Base-by-base conservation (phyloP, 2,113 vertebrate species). In the Calyptomena viridis region DNA sequence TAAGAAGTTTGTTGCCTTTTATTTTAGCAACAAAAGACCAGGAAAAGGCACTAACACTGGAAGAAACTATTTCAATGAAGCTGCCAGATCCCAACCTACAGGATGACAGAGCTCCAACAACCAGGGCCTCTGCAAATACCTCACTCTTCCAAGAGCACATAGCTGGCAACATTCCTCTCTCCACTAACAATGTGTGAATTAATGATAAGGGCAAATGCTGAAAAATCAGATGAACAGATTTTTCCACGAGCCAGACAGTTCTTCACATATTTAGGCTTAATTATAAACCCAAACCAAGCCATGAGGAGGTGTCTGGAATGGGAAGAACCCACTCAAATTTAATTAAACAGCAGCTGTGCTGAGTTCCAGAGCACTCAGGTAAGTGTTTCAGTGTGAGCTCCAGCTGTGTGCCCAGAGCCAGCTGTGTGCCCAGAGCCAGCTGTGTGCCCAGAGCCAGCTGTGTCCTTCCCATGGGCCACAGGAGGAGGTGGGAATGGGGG, bases 151-250 rank as follows among this genome's bases (percentile, higher is more conserved):
- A 97, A 97, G 96, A 96, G 90, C 55, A 24, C 31, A 78, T 77
- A 93, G 84, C 94, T 98, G 97, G 96, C 97, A 96, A 30, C 87
- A 80, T 85, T 94, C 91, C 96, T 93, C 96, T 94, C 95, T 64
- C 75, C 95, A 92, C 74, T 67, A 94, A 94, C 95, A 96, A 84
- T 87, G 95, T 96, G 96, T 90, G 83, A 94, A 96, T 93, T 93
- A 93, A 90, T 2, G 93, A 97, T 97, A 97, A 97, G 68, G 94
- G 93, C 93, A 96, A 89, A 84, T 63, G 87, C 75, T 90, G 78
- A 92, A 97, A 95, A 95, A 88, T 53, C 81, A 87, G 42, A 52
- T 60, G 67, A 95, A 96, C 19, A 90, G 93, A 93, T 95, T 85
- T 96, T 96, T 95, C 93, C 95, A 93, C n/a, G 56, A 80, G 90